Percentiles rank a stretch among this genome's conserved stretches.
These are phyloP conservation scores for Miichthys miiuy DNA, from an alignment of 2,797 vertebrate genomes.

Conservation along the genomic window DNA sequence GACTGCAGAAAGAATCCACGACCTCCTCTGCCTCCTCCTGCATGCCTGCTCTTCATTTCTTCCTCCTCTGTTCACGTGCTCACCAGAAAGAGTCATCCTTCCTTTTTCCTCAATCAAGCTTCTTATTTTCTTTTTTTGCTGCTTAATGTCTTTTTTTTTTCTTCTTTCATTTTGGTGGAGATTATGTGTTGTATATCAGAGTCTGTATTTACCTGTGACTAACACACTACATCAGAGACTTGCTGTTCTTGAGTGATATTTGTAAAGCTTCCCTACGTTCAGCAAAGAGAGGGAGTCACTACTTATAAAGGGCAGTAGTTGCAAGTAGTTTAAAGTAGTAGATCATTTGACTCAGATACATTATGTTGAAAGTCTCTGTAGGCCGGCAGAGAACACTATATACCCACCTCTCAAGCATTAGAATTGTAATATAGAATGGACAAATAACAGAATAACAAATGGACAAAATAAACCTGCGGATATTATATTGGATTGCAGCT, in stretches of 20 bases:
- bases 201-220: not conserved
- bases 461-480: too few species aligned
- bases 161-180: not conserved
- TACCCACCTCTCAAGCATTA: not conserved
- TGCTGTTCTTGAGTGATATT: not conserved
- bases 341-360: not conserved
- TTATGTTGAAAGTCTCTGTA: not conserved
- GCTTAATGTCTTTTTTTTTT: not conserved
- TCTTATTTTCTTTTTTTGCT: not conserved
- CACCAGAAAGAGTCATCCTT: not conserved
- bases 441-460: too few species aligned
- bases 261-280: not conserved
- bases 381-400: not conserved
- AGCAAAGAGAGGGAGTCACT: not conserved
- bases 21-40: conserved; percentile 23
- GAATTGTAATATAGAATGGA: not conserved
- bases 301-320: too few species aligned
- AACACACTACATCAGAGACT: not conserved
- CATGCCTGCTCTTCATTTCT: conserved; percentile 12
- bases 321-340: not conserved
- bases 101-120: not conserved
- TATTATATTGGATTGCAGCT: too few species aligned
- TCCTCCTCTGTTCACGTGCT: not conserved
- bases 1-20: conserved; percentile 47
- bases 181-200: not conserved